Conservation (phyloP, 2,113 vertebrate species). For the Psettodes erumei region DNA sequence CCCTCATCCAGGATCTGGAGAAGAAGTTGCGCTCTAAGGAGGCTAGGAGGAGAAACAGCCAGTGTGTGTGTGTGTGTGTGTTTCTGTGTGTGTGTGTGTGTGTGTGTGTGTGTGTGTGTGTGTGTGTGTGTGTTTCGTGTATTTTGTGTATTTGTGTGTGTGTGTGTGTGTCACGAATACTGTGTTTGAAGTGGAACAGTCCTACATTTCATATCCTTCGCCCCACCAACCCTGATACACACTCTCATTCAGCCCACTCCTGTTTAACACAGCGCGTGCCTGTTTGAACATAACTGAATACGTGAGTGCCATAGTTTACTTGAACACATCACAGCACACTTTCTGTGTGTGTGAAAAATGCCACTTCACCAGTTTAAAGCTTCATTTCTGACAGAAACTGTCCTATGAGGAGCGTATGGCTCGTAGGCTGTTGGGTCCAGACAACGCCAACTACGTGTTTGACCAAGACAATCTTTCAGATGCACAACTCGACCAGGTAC, state of each 20-base stretch:
- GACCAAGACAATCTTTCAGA: constrained; percentile 85
- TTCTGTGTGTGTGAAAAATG: background rate
- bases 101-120: background rate
- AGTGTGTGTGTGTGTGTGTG: constrained; percentile 79
- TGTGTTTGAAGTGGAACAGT: background rate
- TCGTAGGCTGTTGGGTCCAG: constrained; percentile 92
- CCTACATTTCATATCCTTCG: background rate
- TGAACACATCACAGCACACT: constrained; percentile 1
- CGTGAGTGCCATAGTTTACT: background rate
- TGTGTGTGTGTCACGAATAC: constrained; percentile 17
- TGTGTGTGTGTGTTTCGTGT: constrained; percentile 17
- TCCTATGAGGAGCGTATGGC: constrained; percentile 97
- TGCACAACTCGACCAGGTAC: constrained; percentile 87
- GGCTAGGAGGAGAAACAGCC: constrained; percentile 88
- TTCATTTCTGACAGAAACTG: constrained; percentile 82
- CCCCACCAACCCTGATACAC: no score
- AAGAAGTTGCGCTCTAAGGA: constrained; percentile 93
- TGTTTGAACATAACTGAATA: constrained; percentile 7
- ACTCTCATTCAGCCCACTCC: background rate
- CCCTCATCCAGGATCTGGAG: constrained; percentile 95
- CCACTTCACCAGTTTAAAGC: constrained; percentile 18
- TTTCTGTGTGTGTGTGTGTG: constrained; percentile 2
- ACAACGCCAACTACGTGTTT: constrained; percentile 87
- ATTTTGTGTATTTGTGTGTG: constrained; percentile 10
- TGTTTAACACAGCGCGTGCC: background rate